Evolutionary conservation across 2,888 invertebrate species (phyloP).

Genomic region (Leucophora obtusa): DNA sequence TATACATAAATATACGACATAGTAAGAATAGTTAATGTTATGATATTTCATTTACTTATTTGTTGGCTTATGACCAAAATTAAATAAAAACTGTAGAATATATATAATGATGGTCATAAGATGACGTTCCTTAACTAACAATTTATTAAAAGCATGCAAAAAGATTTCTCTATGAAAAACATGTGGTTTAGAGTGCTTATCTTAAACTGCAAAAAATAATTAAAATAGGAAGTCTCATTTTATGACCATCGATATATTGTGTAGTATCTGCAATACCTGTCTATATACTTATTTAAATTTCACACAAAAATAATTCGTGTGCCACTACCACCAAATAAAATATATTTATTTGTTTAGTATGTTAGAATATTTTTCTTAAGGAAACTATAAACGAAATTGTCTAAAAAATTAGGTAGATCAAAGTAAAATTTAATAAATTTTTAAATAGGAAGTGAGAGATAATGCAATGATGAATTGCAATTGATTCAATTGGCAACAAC

Average conservation of each 20-base stretch:
- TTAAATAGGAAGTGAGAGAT: slow-evolving; percentile 3
- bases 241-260: no score
- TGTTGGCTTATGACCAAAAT: slow-evolving; percentile 37
- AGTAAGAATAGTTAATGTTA: slow-evolving; percentile 18
- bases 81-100: neutral
- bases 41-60: neutral
- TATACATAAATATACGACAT: neutral
- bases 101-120: neutral
- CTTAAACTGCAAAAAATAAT: no score
- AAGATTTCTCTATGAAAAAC: no score
- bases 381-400: neutral
- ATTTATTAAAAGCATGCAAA: no score
- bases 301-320: slow-evolving; percentile 7
- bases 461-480: no score
- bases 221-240: no score
- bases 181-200: no score
- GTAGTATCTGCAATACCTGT: slow-evolving; percentile 14
- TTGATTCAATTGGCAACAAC: no score
- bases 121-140: no score
- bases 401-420: slow-evolving; percentile 22
- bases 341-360: neutral
- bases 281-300: slow-evolving; percentile 14
- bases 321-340: neutral
- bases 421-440: slow-evolving; percentile 29
- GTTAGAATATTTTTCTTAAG: neutral